Evolutionary conservation across 2,113 vertebrate species (phyloP).

Genomic region (Tyto alba): DNA sequence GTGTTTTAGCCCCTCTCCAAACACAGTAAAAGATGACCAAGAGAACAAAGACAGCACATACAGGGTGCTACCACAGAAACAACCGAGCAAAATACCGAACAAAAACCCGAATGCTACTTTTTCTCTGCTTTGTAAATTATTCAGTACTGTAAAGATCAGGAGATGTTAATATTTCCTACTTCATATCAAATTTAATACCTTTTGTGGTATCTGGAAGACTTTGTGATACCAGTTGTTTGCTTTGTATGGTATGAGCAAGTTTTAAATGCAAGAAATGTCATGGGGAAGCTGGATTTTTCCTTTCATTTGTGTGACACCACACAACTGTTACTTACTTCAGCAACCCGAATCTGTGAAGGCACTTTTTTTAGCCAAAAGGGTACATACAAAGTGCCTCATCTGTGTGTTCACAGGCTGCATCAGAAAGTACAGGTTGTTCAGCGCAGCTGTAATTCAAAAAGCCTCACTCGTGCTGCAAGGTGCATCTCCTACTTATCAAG

Average conservation of each 20-base stretch:
- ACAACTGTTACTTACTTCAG: neutral
- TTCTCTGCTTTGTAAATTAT: neutral
- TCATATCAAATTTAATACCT: neutral
- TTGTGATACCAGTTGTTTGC: neutral
- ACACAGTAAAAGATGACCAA: neutral
- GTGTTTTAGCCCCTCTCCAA: neutral
- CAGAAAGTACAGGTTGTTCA: neutral
- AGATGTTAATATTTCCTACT: neutral
- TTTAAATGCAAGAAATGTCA: neutral
- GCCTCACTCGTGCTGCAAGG: neutral
- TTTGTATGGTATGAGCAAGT: neutral
- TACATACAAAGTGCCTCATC: neutral
- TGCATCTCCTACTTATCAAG: neutral
- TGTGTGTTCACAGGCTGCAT: neutral
- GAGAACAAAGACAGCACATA: neutral
- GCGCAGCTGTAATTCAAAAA: neutral
- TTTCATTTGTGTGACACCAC: neutral
- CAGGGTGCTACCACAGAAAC: neutral
- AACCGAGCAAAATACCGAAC: too few species aligned
- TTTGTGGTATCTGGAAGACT: neutral
- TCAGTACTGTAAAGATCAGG: neutral
- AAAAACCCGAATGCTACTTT: neutral
- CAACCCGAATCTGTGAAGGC: neutral
- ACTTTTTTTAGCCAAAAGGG: neutral
- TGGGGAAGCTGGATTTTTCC: neutral